These are phyloP conservation scores for Lasioglossum morio DNA, from an alignment of 2,888 invertebrate species.

Conservation along the genomic window DNA sequence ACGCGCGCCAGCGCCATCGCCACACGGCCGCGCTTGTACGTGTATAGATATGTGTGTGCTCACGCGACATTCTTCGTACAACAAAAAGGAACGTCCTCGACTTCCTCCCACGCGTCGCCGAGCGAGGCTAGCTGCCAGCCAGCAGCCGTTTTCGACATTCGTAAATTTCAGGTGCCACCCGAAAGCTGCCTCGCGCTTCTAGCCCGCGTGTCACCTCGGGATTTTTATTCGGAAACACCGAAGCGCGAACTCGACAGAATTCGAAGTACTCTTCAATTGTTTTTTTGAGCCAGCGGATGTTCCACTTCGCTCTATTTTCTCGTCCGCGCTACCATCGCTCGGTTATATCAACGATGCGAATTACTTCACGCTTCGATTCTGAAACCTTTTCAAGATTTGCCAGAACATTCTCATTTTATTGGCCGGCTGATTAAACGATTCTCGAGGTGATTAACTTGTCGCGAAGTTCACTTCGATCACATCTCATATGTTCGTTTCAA, in stretches of 20 bases:
- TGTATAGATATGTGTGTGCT: not conserved
- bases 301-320: not conserved
- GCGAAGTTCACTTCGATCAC: not conserved
- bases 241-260: not conserved
- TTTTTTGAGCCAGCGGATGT: not conserved
- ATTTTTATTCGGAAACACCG: not conserved
- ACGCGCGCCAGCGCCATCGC: not conserved
- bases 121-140: constrained; percentile 39
- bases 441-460: not conserved
- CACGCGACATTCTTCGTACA: constrained; percentile 25
- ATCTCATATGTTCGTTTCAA: not conserved
- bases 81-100: constrained; percentile 60
- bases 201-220: not conserved
- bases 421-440: not conserved
- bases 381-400: not conserved
- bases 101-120: constrained; percentile 58
- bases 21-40: not conserved
- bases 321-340: not conserved
- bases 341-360: not conserved
- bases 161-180: constrained; percentile 38
- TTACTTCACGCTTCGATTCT: not conserved
- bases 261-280: not conserved
- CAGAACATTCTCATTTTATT: not conserved
- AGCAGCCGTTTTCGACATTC: constrained; percentile 44
- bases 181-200: constrained; percentile 12